Evolutionary conservation across 1,140 invertebrate species (phyloP).

Genomic region (Dendroctonus valens): DNA sequence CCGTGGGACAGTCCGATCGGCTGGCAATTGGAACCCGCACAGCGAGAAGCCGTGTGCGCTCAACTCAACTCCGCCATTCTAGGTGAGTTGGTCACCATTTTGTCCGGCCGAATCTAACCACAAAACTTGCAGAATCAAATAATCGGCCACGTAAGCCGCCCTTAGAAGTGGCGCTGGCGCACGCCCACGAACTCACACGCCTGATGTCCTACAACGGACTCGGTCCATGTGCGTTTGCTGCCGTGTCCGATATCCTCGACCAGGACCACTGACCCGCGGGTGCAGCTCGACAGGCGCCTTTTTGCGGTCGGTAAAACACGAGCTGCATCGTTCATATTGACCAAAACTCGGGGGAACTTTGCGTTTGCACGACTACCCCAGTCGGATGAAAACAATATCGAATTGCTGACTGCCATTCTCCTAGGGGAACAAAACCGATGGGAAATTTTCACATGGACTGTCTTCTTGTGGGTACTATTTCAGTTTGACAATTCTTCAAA

Average conservation of each 20-base stretch:
- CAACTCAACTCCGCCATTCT: constrained; percentile 96
- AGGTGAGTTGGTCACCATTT: constrained; percentile 56
- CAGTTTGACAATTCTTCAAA: too few relatives aligned
- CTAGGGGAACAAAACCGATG: too few relatives aligned
- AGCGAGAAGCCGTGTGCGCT: constrained; percentile 91
- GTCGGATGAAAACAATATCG: constrained; percentile 8
- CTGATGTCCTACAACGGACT: constrained; percentile 87
- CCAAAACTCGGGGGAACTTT: constrained; percentile 7
- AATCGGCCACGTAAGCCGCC: constrained; percentile 86
- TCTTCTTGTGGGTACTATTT: too few relatives aligned
- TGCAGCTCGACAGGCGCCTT: constrained; percentile 3
- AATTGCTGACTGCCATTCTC: constrained; percentile 32
- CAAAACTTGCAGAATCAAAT: constrained; percentile 72
- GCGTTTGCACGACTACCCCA: neutral
- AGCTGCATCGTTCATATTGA: constrained; percentile 7
- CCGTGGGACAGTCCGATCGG: constrained; percentile 95
- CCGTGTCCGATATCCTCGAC: constrained; percentile 64
- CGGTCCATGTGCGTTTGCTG: constrained; percentile 92
- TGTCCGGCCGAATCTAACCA: neutral
- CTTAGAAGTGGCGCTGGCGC: constrained; percentile 86
- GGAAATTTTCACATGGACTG: too few relatives aligned
- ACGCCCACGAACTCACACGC: constrained; percentile 83
- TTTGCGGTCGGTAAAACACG: constrained; percentile 17
- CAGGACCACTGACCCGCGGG: constrained; percentile 28
- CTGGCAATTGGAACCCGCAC: constrained; percentile 88